Evolutionary conservation across 2,113 vertebrate species (phyloP), one percentile per base, ranked within the genome.

Genomic region (Orycteropus afer): DNA sequence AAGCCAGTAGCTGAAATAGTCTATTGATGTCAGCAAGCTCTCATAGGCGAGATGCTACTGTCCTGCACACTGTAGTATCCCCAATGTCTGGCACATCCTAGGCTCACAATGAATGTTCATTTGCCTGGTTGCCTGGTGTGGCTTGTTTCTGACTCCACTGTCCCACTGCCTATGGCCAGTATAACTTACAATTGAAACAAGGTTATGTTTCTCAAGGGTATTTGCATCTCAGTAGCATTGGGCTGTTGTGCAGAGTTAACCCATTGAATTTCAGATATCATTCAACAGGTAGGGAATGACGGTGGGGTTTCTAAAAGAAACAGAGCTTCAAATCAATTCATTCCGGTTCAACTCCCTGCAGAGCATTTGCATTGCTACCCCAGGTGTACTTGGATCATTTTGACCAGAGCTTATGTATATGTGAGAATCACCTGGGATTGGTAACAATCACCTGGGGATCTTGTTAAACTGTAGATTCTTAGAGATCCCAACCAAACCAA

Each of bases 281-380:
- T 61, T 89, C 14, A 32, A 73, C 57, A 61, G 45, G 55, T 49
- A 25, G 47, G 32, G 69, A 37, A 79, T 4, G 25, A 79, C 59
- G 40, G 32, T 15, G 20, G 37, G 65, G 14, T 77, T 79, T 88
- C 78, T 92, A 65, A 69, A 13, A 9, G 82, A 96, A 96, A 86
- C 7, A 29, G 59, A 25, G 3, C 59, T n/a, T n/a, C 59, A 61
- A 61, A 34, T 11, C 5, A 13, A 32, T 14, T 27, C 32, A 15
- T 3, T 65, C 63, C 27, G 25, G 59, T 61, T 61, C 7, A 61
- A 29, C 25, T 25, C 22, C 59, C 8, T 29, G 23, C 59, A n/a
- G n/a, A n/a, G n/a, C n/a, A n/a, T 29, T 61, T 1, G 57, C 17
- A 63, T 63, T 29, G 29, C 29, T 32, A 32, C 61, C 61, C 61